Conservation (phyloP, 2,797 vertebrate species). For the Eospalax fontanierii region DNA sequence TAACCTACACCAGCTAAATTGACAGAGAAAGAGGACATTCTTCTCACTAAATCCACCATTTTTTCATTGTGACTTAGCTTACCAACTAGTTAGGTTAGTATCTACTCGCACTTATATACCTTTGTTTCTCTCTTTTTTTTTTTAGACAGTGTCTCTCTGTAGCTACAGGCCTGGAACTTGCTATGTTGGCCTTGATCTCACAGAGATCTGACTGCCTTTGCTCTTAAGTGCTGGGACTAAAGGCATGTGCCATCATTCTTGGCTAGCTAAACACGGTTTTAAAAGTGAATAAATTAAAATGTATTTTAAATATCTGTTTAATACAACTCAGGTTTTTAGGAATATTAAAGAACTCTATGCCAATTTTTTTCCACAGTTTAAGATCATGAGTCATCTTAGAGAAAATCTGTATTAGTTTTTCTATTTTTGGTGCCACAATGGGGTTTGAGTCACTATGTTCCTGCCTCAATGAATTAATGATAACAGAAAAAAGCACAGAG, state of each 20-base stretch:
- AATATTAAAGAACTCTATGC: not conserved
- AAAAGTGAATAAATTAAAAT: not conserved
- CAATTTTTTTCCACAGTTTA: slow-evolving; percentile 8
- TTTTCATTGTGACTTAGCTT: slow-evolving; percentile 3
- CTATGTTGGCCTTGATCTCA: too few relatives aligned
- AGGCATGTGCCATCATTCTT: not conserved
- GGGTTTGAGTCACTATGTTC: slow-evolving; percentile 18
- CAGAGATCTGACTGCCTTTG: too few relatives aligned
- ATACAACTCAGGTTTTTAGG: not conserved
- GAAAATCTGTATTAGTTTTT: slow-evolving; percentile 31
- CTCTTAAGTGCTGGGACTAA: too few relatives aligned
- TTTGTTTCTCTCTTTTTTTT: too few relatives aligned
- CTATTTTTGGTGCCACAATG: slow-evolving; percentile 41
- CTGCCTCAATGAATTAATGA: not conserved
- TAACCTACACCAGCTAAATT: not conserved
- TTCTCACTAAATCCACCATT: not conserved
- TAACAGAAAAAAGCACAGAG: slow-evolving; percentile 52
- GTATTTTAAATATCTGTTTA: slow-evolving; percentile 41
- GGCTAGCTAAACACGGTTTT: not conserved
- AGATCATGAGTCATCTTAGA: slow-evolving; percentile 31
- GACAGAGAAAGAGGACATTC: not conserved
- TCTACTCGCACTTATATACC: too few relatives aligned
- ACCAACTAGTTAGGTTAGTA: not conserved
- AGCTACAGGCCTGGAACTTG: too few relatives aligned
- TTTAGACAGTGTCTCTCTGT: too few relatives aligned